phyloP scores from a whole-genome alignment of 1,140 invertebrate genomes.

The Frieseomelitta varia region DNA sequence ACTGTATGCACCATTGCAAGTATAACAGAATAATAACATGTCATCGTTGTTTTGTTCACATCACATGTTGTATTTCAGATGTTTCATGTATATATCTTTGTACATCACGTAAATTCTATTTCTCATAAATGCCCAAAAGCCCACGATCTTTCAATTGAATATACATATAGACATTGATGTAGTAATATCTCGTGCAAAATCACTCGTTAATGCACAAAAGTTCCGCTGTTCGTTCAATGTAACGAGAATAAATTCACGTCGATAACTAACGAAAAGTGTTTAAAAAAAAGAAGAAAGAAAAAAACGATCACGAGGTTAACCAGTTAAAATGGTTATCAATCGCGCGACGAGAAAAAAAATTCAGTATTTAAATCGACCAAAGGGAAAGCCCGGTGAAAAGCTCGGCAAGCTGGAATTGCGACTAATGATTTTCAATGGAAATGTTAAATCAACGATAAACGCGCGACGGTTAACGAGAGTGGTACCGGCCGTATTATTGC shows the following conservation, averaged over 20 bases:
- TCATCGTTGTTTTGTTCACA: background rate
- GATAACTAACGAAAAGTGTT: background rate
- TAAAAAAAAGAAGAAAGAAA: background rate
- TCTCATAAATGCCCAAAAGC: too few relatives aligned
- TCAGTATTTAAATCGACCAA: background rate
- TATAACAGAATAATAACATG: background rate
- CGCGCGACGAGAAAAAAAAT: background rate
- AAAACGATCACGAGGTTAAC: background rate
- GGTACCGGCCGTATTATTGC: background rate
- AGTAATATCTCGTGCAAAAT: background rate
- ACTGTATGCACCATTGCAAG: background rate
- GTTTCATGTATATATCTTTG: too few relatives aligned
- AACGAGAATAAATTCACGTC: background rate
- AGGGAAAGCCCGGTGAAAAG: background rate
- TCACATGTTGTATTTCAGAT: background rate
- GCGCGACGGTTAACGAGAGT: background rate
- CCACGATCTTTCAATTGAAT: too few relatives aligned
- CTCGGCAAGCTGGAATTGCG: background rate
- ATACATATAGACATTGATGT: background rate
- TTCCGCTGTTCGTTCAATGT: background rate
- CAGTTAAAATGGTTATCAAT: background rate
- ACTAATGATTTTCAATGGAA: constrained; percentile 1
- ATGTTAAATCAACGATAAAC: constrained; percentile 9
- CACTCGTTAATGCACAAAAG: background rate
- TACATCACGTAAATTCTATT: too few relatives aligned